phyloP scores from a whole-genome alignment of 2,888 invertebrate species.

The Thereva nobilitata region DNA sequence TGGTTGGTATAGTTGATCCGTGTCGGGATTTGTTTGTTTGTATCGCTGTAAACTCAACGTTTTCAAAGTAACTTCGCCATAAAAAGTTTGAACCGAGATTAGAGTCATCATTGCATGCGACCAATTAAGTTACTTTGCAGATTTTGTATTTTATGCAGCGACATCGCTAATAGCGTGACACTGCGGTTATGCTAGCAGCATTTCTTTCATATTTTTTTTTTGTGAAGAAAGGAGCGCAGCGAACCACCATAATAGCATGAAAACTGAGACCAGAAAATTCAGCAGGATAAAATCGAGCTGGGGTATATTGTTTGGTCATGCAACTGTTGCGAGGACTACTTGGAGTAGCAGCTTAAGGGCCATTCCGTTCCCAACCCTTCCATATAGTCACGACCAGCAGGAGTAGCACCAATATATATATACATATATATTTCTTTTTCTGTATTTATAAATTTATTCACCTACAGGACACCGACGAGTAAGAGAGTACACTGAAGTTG shows the following conservation, averaged over 20 bases:
- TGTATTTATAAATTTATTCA: conserved; percentile 28
- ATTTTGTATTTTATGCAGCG: conserved; percentile 27
- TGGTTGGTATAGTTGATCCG: too few species aligned
- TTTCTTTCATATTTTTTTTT: not conserved
- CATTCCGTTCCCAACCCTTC: too few species aligned
- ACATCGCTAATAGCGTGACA: conserved; percentile 31
- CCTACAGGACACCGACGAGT: conserved; percentile 18
- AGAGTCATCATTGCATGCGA: not conserved
- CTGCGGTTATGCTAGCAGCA: conserved; percentile 23
- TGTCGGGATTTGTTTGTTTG: too few species aligned
- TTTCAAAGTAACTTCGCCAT: too few species aligned
- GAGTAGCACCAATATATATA: too few species aligned
- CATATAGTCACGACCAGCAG: too few species aligned
- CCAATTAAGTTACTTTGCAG: conserved; percentile 1
- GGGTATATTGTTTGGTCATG: conserved; percentile 26
- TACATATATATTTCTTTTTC: too few species aligned
- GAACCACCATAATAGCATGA: too few species aligned
- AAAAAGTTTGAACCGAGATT: too few species aligned
- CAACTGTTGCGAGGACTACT: conserved; percentile 5
- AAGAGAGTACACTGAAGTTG: not conserved
- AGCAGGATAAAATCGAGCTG: not conserved
- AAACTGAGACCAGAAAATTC: conserved; percentile 1
- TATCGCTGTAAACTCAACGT: too few species aligned
- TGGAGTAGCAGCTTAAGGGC: too few species aligned
- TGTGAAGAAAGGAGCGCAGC: too few species aligned